Evolutionary conservation across 2,888 invertebrate genomes (phyloP).

Genomic region (Rutpela maculata): DNA sequence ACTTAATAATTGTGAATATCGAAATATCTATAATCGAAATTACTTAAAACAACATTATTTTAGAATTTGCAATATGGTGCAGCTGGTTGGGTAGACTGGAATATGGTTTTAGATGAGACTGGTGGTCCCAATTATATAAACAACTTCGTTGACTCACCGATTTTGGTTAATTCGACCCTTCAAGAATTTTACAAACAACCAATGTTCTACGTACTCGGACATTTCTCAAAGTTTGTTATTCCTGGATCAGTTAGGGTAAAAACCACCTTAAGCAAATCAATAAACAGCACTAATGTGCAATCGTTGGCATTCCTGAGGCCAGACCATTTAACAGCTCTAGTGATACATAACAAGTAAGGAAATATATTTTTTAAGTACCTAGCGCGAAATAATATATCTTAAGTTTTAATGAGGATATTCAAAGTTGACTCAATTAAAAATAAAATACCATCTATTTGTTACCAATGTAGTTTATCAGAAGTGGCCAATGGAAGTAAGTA

Average conservation of each 20-base stretch:
- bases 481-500: too few relatives aligned
- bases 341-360: slow-evolving; percentile 17
- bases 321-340: not conserved
- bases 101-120: slow-evolving; percentile 82
- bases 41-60: slow-evolving; percentile 38
- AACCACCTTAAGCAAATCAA: slow-evolving; percentile 1
- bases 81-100: slow-evolving; percentile 94
- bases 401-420: too few relatives aligned
- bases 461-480: too few relatives aligned
- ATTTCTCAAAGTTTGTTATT: slow-evolving; percentile 82
- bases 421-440: too few relatives aligned
- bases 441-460: too few relatives aligned
- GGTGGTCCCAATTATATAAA: slow-evolving; percentile 90
- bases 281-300: slow-evolving; percentile 20
- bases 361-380: not conserved
- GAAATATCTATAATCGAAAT: not conserved
- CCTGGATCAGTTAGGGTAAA: slow-evolving; percentile 74
- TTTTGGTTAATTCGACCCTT: slow-evolving; percentile 78
- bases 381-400: too few relatives aligned
- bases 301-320: slow-evolving; percentile 34
- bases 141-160: slow-evolving; percentile 88
- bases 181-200: slow-evolving; percentile 93
- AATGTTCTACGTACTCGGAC: slow-evolving; percentile 89
- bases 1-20: too few relatives aligned
- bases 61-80: slow-evolving; percentile 85